phyloP scores from a whole-genome alignment of 2,113 vertebrate species.

The Passer montanus region DNA sequence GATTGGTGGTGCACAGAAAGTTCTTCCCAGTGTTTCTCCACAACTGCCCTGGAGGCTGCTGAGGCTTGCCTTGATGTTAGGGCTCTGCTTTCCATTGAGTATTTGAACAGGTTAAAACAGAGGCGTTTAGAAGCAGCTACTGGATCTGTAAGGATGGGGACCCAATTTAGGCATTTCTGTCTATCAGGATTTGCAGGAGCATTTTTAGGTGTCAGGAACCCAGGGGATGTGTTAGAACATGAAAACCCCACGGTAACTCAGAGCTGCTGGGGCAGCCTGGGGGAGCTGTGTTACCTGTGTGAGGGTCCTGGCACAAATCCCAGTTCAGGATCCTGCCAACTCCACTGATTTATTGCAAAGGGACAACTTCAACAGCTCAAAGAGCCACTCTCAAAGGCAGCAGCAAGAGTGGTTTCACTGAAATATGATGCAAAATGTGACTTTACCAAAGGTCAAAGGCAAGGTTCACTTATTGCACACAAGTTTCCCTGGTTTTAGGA shows the following conservation, averaged over 20 bases:
- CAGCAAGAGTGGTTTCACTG: neutral
- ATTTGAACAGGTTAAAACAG: neutral
- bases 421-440: neutral
- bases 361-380: neutral
- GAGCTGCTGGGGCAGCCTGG: neutral
- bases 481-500: neutral
- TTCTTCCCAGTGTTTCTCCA: neutral
- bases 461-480: neutral
- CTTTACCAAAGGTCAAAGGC: neutral
- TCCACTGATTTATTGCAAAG: accelerated
- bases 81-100: neutral
- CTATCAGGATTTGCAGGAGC: neutral
- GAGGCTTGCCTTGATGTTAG: neutral
- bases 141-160: neutral
- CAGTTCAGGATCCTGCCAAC: neutral
- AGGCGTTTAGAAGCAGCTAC: neutral
- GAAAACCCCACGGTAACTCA: accelerated
- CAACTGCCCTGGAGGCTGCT: neutral
- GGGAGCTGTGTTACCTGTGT: neutral
- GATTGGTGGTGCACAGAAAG: neutral
- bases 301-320: neutral
- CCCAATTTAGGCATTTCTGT: neutral
- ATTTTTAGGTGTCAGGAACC: neutral
- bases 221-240: neutral
- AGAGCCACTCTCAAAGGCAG: neutral